Conservation (phyloP, 2,113 vertebrate genomes). For the Calidris pygmaea region DNA sequence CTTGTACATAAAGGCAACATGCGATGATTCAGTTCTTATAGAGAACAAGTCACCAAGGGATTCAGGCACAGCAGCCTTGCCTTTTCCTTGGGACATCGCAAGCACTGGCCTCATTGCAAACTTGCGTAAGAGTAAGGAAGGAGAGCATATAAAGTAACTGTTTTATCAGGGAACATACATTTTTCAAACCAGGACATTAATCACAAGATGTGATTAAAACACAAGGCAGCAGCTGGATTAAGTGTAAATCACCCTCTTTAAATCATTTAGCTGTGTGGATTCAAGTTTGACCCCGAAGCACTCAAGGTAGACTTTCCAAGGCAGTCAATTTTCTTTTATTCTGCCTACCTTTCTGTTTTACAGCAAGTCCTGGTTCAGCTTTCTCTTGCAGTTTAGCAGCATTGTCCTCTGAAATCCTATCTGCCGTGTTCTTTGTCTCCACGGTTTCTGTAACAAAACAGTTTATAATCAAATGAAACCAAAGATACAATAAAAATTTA, state of each 20-base stretch:
- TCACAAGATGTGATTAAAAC: background rate
- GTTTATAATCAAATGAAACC: slow-evolving; percentile 1
- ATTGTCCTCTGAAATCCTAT: background rate
- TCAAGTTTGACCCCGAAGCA: background rate
- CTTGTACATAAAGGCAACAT: background rate
- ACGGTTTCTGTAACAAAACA: background rate
- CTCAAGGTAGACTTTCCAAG: background rate
- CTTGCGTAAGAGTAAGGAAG: background rate
- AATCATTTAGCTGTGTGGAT: background rate
- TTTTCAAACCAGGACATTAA: background rate
- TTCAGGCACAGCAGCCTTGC: background rate
- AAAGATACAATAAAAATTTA: background rate
- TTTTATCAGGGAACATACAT: background rate
- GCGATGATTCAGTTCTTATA: background rate
- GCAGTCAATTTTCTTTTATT: background rate
- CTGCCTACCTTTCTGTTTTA: slow-evolving; percentile 22
- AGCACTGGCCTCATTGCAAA: background rate
- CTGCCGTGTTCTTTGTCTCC: background rate
- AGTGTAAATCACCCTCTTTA: background rate
- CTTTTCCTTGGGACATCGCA: background rate
- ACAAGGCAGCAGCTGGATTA: background rate
- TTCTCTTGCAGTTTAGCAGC: slow-evolving; percentile 8
- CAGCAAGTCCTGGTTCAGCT: background rate
- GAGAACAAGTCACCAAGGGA: background rate
- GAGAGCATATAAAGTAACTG: background rate